Evolutionary conservation across 2,888 invertebrate species (phyloP).

Genomic region (Tubulanus polymorphus): DNA sequence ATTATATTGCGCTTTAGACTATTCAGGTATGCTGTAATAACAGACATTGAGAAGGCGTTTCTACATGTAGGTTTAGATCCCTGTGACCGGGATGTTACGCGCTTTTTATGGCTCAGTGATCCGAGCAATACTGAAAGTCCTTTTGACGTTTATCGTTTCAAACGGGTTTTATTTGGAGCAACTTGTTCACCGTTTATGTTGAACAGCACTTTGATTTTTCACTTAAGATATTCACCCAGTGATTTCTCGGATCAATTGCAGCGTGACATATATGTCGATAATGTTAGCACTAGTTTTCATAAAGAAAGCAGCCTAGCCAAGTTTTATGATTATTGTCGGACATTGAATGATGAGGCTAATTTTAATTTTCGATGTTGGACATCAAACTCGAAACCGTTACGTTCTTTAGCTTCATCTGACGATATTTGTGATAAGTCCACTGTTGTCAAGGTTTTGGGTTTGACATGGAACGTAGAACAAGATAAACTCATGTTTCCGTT

Average conservation of each 20-base stretch:
- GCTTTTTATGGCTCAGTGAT: conserved; percentile 13
- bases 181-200: no score
- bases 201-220: background rate
- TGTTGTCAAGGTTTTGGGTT: conserved; percentile 9
- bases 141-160: conserved; percentile 11
- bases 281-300: conserved; percentile 9
- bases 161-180: no score
- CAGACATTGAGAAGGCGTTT: conserved; percentile 17
- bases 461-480: conserved; percentile 7
- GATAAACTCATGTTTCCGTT: background rate
- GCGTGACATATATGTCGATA: conserved; percentile 12
- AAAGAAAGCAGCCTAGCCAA: background rate
- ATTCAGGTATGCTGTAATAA: conserved; percentile 5
- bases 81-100: conserved; percentile 10
- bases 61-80: conserved; percentile 10
- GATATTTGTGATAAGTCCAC: background rate
- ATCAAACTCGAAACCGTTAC: no score
- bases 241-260: background rate
- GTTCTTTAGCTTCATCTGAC: conserved; percentile 12
- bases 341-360: no score
- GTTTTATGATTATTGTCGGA: no score
- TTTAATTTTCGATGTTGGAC: no score
- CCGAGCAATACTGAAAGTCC: conserved; percentile 3
- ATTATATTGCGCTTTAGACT: conserved; percentile 4
- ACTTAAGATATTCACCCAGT: conserved; percentile 1